Base-by-base conservation (phyloP, 64 coral and sea anemone species). In the Pachyseris speciosa region DNA sequence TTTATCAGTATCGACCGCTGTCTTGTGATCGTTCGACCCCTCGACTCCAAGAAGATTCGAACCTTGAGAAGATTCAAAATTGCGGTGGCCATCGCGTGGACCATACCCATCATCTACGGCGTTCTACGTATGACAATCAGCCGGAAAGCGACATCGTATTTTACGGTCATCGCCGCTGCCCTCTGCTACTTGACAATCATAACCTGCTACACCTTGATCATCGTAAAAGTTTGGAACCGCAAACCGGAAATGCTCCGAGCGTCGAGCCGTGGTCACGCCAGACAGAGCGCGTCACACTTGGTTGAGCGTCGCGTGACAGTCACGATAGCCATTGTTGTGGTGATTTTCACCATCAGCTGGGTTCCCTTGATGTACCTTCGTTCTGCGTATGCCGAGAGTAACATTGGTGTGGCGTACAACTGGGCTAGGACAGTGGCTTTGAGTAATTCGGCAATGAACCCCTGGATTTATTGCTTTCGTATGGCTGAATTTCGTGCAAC, bases 251-350 rank as follows among this genome's bases (percentile, higher is more conserved):
- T 22, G 1, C 22, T 74, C 7, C 38, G 40, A 74, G 20, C 38
- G 2, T 75, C 72, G 37, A 31, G 16, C 34, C 11, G 13, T 19
- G 41, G 41, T 27, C 30, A 76, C 77, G 58, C 49, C 27, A 36
- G 47, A 27, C 37, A 93, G 43, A 30, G 80, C 51, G 1, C 77
- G 42, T 70, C 75, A 13, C 69, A 77, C 32, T 51, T 48, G 42
- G 66, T 96, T 40, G 94, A 96, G 69, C 75, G 90, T 39, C 94
- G 94, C 30, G 94, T 96, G 64, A 91, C 94, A 80, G 92, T 93
- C 57, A 96, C 94, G 49, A 88, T 96, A 64, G 94, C 83, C 4
- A 69, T 96, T 70, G 94, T 96, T 37, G 92, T 96, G 28, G 42
- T 67, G 0, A 90, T 96, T 0, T 96, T 96, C 55, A 96, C 78